Percentiles rank a stretch among this genome's conserved stretches.
phyloP scores from a whole-genome alignment of 2,888 invertebrate genomes.

The Phaedon cochleariae region DNA sequence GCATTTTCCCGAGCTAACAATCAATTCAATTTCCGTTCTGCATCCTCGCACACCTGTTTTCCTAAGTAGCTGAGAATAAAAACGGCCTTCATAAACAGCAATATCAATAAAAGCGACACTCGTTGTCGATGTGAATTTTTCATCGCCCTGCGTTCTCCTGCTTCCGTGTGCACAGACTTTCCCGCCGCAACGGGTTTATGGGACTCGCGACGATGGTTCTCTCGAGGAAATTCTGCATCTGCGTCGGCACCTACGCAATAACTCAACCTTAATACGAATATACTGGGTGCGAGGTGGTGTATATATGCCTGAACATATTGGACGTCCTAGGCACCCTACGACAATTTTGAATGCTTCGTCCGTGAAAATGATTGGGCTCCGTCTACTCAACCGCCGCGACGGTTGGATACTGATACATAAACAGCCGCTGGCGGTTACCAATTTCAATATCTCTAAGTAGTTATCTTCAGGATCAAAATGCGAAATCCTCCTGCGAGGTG shows the following conservation, averaged over 20 bases:
- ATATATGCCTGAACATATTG: neutral
- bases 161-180: slow-evolving; percentile 12
- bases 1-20: neutral
- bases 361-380: no score
- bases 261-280: neutral
- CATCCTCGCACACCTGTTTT: neutral
- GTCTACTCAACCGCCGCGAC: no score
- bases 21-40: neutral
- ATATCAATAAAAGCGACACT: slow-evolving; percentile 19
- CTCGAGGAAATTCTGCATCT: slow-evolving; percentile 10
- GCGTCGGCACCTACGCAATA: slow-evolving; percentile 10
- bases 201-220: slow-evolving; percentile 7
- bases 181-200: slow-evolving; percentile 14
- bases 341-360: no score
- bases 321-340: neutral
- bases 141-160: neutral
- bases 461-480: no score
- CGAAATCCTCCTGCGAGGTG: no score
- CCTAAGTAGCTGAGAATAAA: slow-evolving; percentile 3
- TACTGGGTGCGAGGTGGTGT: neutral
- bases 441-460: no score
- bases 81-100: slow-evolving; percentile 18
- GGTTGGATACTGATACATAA: no score
- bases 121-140: slow-evolving; percentile 16
- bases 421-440: no score